Conservation (phyloP, 2,113 vertebrate genomes). For the Chaenogobius annularis region DNA sequence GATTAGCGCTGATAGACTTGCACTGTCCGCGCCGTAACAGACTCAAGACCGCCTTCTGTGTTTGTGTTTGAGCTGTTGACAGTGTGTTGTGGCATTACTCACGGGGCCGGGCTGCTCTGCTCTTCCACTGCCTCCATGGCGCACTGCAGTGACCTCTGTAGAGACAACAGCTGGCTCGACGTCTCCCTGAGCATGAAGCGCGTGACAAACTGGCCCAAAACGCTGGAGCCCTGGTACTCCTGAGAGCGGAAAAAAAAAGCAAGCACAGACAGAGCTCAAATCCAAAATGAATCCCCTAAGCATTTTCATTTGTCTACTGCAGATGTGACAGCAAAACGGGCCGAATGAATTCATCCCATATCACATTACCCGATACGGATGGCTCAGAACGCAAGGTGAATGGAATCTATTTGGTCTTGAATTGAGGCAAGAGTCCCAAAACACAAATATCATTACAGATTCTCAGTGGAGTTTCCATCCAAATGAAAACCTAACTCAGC, state of each 20-base stretch:
- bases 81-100: slow-evolving; percentile 23
- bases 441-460: slow-evolving; percentile 32
- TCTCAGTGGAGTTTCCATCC: slow-evolving; percentile 24
- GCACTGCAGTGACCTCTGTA: slow-evolving; percentile 92
- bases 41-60: background rate
- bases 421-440: slow-evolving; percentile 36
- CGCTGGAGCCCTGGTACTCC: slow-evolving; percentile 91
- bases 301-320: slow-evolving; percentile 1
- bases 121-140: slow-evolving; percentile 90
- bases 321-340: slow-evolving; percentile 31
- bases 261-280: slow-evolving; percentile 1
- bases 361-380: slow-evolving; percentile 28
- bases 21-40: background rate
- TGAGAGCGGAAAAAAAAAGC: slow-evolving; percentile 46
- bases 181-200: slow-evolving; percentile 94
- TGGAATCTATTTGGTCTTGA: slow-evolving; percentile 32
- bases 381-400: slow-evolving; percentile 33
- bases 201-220: slow-evolving; percentile 95
- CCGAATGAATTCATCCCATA: slow-evolving; percentile 32
- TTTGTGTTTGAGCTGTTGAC: background rate
- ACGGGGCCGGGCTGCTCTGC: slow-evolving; percentile 83
- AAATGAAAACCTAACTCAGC: background rate
- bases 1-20: background rate
- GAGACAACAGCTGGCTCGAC: slow-evolving; percentile 88
- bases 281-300: slow-evolving; percentile 2